These are phyloP conservation scores for Melinaea menophilus DNA, from an alignment of 2,888 invertebrate genomes.

Conservation along the genomic window DNA sequence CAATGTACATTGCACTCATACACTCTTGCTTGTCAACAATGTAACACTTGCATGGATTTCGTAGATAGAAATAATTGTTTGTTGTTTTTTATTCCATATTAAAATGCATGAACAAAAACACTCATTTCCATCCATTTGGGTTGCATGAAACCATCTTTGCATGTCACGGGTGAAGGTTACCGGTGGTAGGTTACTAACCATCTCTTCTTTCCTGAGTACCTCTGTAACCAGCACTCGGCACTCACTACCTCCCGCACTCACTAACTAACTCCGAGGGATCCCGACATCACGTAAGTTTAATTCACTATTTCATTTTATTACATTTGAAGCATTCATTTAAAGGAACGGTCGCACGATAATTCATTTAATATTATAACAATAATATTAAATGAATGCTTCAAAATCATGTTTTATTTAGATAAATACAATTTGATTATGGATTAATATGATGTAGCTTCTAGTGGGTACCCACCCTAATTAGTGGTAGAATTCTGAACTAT, in stretches of 20 bases:
- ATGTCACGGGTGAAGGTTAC: constrained; percentile 46
- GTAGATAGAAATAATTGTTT: too few species aligned
- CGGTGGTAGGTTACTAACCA: constrained; percentile 66
- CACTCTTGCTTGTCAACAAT: too few species aligned
- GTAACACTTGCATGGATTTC: too few species aligned
- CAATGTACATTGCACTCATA: too few species aligned
- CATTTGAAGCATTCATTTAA: constrained; percentile 1
- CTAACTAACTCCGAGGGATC: constrained; percentile 27
- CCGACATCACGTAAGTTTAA: constrained; percentile 30
- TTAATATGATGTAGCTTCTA: too few species aligned
- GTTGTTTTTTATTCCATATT: too few species aligned
- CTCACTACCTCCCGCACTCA: constrained; percentile 23
- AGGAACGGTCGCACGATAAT: constrained; percentile 3
- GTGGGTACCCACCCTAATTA: too few species aligned
- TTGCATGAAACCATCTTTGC: background rate
- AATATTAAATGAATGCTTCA: background rate
- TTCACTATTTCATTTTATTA: constrained; percentile 14
- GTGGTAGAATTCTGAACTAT: too few species aligned
- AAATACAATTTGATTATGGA: too few species aligned
- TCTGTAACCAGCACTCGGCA: constrained; percentile 61
- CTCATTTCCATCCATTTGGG: background rate
- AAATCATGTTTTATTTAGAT: background rate
- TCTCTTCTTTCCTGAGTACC: constrained; percentile 65
- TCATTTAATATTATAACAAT: background rate
- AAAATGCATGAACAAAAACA: background rate